These are phyloP conservation scores for Melitaea cinxia DNA, from an alignment of 1,140 invertebrate species.

Conservation along the genomic window DNA sequence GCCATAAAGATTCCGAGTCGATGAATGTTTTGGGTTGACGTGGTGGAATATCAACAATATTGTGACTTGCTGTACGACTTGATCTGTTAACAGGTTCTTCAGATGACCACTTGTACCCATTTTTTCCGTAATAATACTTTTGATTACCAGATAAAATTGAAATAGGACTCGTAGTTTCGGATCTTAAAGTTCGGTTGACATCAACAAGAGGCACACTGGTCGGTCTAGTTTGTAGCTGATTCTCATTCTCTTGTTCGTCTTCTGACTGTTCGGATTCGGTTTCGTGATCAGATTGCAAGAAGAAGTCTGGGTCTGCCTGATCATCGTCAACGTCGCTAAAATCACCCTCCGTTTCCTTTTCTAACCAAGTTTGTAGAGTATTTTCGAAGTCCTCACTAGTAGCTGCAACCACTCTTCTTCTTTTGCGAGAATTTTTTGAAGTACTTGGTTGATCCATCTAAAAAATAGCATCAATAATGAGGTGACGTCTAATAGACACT, in stretches of 20 bases:
- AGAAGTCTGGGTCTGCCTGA: constrained; percentile 26
- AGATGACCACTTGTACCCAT: too few species aligned
- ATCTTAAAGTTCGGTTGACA: too few species aligned
- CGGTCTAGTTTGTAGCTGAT: too few species aligned
- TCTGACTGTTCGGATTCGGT: constrained; percentile 4
- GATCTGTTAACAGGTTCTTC: too few species aligned
- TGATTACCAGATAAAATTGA: too few species aligned
- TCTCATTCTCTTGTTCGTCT: constrained; percentile 11
- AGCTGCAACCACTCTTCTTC: constrained; percentile 31
- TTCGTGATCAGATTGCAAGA: neutral
- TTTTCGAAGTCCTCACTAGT: constrained; percentile 30
- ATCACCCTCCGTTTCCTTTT: constrained; percentile 35
- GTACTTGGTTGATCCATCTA: constrained; percentile 34
- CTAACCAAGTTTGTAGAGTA: constrained; percentile 32
- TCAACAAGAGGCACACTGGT: too few species aligned
- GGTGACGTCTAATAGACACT: constrained; percentile 33
- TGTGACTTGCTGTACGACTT: too few species aligned
- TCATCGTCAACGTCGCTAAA: constrained; percentile 42
- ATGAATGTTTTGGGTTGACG: too few species aligned
- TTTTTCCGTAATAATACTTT: too few species aligned
- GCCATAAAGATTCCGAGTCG: too few species aligned
- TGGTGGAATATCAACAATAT: too few species aligned
- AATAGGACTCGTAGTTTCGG: too few species aligned
- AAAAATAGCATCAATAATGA: constrained; percentile 36
- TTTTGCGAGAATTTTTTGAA: constrained; percentile 15